A percentile compares a stretch with the other conserved stretches of the same genome.
Evolutionary conservation across 2,113 vertebrate species (phyloP).

Genomic region (Laticauda colubrina): DNA sequence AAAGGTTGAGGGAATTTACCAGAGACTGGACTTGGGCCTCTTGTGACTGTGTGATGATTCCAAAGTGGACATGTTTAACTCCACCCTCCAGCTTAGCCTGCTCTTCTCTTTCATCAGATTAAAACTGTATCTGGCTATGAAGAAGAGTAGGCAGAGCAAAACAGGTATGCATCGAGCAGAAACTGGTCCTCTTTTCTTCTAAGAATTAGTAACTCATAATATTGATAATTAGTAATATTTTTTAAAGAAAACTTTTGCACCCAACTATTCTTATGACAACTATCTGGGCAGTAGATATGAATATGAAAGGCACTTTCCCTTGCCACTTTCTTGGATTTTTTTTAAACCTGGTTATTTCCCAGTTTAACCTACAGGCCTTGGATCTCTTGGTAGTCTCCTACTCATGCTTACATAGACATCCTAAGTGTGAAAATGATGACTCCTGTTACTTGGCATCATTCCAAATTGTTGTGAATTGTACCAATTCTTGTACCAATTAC

Average conservation of each 20-base stretch:
- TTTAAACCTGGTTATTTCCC: no score
- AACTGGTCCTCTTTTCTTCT: background rate
- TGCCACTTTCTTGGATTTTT: no score
- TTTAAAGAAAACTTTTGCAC: background rate
- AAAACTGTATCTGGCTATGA: background rate
- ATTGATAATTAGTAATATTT: background rate
- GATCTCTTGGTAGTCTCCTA: no score
- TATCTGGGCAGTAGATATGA: background rate
- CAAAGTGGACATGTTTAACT: background rate
- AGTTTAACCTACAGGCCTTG: no score
- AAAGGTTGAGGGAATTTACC: background rate
- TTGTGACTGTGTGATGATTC: background rate
- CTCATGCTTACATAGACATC: no score
- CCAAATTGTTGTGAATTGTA: no score
- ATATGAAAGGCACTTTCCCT: background rate
- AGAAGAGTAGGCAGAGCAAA: background rate
- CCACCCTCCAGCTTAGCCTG: background rate
- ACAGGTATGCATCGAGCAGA: background rate
- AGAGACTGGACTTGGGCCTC: background rate
- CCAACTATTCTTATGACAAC: background rate
- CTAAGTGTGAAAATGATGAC: no score
- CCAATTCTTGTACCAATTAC: no score
- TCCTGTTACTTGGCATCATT: no score
- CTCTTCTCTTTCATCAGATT: background rate
- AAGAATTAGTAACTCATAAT: background rate